A percentile compares a stretch with the other conserved stretches of the same genome.
These are phyloP conservation scores for Mohoua ochrocephala DNA, from an alignment of 2,113 vertebrate species.

Conservation along the genomic window DNA sequence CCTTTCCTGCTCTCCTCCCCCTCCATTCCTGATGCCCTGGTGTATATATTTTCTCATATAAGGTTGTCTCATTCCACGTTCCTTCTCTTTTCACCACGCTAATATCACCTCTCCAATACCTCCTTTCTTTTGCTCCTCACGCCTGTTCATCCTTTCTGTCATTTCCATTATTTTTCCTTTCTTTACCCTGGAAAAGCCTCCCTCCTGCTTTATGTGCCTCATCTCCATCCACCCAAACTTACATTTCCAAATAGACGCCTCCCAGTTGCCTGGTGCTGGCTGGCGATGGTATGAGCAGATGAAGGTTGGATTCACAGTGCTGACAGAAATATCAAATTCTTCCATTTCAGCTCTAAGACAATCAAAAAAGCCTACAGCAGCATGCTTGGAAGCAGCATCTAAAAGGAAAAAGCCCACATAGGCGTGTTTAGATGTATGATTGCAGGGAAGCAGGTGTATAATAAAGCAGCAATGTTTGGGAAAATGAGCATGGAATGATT, in stretches of 20 bases:
- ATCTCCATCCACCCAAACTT: not conserved
- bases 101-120: not conserved
- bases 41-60: not conserved
- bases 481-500: not conserved
- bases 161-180: not conserved
- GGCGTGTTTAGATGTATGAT: not conserved
- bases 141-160: not conserved
- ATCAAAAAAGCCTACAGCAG: constrained; percentile 93
- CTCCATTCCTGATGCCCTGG: not conserved
- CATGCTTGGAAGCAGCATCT: constrained; percentile 96
- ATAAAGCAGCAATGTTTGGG: not conserved
- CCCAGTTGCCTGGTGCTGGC: constrained; percentile 62
- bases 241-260: constrained; percentile 78
- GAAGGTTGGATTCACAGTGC: constrained; percentile 91
- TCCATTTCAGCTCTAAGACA: constrained; percentile 92
- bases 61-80: not conserved
- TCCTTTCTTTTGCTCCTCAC: not conserved
- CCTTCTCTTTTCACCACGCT: not conserved
- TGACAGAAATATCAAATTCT: constrained; percentile 87
- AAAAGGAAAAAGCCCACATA: not conserved
- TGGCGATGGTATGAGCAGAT: constrained; percentile 71
- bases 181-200: not conserved
- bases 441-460: not conserved
- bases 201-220: not conserved
- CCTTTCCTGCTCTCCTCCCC: not conserved